Percentiles rank a stretch among this genome's conserved stretches.
Conservation (phyloP, 2,888 invertebrate genomes). For the Oscheius sp. region DNA sequence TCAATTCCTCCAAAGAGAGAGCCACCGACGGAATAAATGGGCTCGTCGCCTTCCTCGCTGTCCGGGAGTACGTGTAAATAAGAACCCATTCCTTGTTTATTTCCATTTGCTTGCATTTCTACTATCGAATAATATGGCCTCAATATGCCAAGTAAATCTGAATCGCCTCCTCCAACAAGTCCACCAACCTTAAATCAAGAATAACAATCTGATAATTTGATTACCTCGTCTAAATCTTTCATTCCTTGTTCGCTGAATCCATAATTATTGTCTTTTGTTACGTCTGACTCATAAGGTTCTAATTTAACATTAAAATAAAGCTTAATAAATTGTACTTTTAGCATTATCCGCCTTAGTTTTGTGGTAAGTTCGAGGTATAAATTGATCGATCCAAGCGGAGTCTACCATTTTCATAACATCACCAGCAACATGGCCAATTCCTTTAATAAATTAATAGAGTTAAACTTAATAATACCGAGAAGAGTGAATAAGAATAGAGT, state of each 20-base stretch:
- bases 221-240: constrained; percentile 62
- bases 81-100: constrained; percentile 64
- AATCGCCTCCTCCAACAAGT: constrained; percentile 60
- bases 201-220: not conserved
- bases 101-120: constrained; percentile 66
- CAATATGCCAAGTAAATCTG: constrained; percentile 57
- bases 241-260: constrained; percentile 63
- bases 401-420: constrained; percentile 60
- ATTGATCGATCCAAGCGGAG: constrained; percentile 57
- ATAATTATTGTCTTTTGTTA: constrained; percentile 53
- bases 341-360: constrained; percentile 22
- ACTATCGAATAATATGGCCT: constrained; percentile 66
- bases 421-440: constrained; percentile 11
- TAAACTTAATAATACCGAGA: not conserved
- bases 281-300: constrained; percentile 39
- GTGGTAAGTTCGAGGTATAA: constrained; percentile 52
- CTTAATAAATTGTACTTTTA: not conserved
- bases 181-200: constrained; percentile 46
- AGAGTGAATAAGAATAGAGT: not conserved
- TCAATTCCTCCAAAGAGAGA: constrained; percentile 63
- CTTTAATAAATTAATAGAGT: not conserved
- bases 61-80: constrained; percentile 65
- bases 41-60: constrained; percentile 60
- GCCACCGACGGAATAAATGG: constrained; percentile 61
- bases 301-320: not conserved